These are phyloP conservation scores for Acromyrmex charruanus DNA, from an alignment of 1,140 invertebrate genomes.

Conservation along the genomic window DNA sequence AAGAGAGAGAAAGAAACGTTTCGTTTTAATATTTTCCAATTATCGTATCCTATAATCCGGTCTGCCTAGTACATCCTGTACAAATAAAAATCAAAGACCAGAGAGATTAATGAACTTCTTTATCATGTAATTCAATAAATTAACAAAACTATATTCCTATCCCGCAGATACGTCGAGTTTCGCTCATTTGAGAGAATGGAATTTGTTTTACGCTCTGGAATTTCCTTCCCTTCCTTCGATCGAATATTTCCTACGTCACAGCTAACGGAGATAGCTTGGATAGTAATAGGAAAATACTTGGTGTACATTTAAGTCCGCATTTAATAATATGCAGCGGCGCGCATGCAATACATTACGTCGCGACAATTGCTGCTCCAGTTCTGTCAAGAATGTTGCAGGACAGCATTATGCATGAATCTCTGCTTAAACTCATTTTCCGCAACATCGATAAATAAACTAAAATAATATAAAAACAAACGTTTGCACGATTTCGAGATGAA, in stretches of 20 bases:
- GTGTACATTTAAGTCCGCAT: conserved; percentile 47
- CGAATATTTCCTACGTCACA: conserved; percentile 7
- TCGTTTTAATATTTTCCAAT: background rate
- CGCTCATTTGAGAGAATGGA: background rate
- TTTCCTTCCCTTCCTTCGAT: conserved; percentile 1
- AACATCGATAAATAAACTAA: conserved; percentile 60
- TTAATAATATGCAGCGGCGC: conserved; percentile 57
- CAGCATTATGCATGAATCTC: conserved; percentile 65
- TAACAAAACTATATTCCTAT: conserved; percentile 16
- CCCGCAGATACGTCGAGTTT: background rate
- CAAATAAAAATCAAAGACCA: background rate
- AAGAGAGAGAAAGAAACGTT: background rate
- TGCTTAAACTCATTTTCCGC: conserved; percentile 64
- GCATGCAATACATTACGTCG: conserved; percentile 64
- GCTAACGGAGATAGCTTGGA: conserved; percentile 21
- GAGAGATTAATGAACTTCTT: background rate
- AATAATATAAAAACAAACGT: background rate
- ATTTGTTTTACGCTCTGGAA: conserved; percentile 8
- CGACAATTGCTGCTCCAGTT: conserved; percentile 71
- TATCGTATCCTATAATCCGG: background rate
- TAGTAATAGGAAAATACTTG: conserved; percentile 53
- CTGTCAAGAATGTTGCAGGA: conserved; percentile 66
- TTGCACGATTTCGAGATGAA: background rate
- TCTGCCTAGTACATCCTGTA: background rate
- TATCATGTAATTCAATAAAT: background rate